Evolutionary conservation across 1,140 invertebrate species (phyloP).

Genomic region (Holcopasites calliopsidis): DNA sequence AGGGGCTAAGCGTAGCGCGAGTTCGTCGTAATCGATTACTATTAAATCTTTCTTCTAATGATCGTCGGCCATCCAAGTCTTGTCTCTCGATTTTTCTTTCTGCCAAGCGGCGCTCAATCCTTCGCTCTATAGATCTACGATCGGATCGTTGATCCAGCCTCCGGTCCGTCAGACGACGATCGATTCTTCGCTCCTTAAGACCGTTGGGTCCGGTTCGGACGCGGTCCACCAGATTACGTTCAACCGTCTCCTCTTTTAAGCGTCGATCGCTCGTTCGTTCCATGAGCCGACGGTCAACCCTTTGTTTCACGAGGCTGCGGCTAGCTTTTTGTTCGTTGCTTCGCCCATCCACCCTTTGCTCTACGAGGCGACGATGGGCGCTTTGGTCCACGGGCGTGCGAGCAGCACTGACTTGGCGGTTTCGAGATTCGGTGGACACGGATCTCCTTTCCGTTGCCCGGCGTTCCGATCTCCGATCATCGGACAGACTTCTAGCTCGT

Average conservation of each 20-base stretch:
- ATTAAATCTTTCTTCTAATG: background rate
- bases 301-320: background rate
- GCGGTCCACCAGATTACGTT: background rate
- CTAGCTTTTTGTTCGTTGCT: too few relatives aligned
- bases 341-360: background rate
- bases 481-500: background rate
- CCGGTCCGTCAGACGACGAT: background rate
- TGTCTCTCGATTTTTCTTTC: background rate
- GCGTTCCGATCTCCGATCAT: slow-evolving; percentile 9
- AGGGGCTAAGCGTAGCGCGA: background rate
- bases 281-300: background rate
- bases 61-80: background rate
- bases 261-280: background rate
- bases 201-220: background rate
- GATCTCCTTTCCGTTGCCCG: background rate
- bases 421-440: background rate
- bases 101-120: background rate
- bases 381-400: background rate
- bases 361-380: background rate
- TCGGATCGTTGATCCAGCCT: background rate
- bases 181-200: background rate
- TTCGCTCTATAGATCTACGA: background rate
- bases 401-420: background rate
- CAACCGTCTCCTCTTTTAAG: background rate
- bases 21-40: background rate